A percentile compares a stretch with the other conserved stretches of the same genome.
Conservation (phyloP, 1,140 invertebrate genomes). For the Heliothis subflexa region DNA sequence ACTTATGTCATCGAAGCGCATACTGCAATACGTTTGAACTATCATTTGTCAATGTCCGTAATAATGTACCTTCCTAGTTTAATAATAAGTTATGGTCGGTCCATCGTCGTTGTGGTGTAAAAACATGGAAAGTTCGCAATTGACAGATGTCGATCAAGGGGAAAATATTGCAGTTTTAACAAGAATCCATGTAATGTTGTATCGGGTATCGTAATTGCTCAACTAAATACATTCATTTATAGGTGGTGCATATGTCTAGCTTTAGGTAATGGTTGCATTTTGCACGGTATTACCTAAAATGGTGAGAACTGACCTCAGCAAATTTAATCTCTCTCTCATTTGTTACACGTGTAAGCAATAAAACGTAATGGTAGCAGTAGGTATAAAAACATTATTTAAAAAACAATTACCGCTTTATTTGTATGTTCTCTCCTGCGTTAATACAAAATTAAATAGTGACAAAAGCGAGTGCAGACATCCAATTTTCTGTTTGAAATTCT, state of each 20-base stretch:
- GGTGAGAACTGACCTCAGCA: too few species aligned
- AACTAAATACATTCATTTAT: not conserved
- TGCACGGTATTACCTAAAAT: too few species aligned
- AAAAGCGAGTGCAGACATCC: conserved; percentile 13
- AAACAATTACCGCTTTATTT: not conserved
- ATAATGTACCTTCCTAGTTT: too few species aligned
- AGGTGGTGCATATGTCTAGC: too few species aligned
- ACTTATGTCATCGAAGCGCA: not conserved
- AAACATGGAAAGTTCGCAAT: not conserved
- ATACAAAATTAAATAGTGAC: not conserved
- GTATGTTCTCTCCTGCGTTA: conserved; percentile 5
- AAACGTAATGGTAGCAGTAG: too few species aligned
- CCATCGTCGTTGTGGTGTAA: too few species aligned
- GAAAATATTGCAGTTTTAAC: not conserved
- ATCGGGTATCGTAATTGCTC: not conserved
- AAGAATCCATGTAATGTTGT: not conserved
- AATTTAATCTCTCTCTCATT: too few species aligned
- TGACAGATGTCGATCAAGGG: not conserved
- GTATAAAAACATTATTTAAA: not conserved
- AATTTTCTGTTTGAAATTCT: conserved; percentile 12
- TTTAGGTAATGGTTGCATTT: too few species aligned
- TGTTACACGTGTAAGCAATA: too few species aligned
- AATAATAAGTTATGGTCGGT: too few species aligned
- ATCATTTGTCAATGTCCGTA: conserved; percentile 28
- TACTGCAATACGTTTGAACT: not conserved